Evolutionary conservation across 2,113 vertebrate genomes (phyloP), one percentile per base, ranked within the genome.

Genomic region (Xiphorhynchus elegans): DNA sequence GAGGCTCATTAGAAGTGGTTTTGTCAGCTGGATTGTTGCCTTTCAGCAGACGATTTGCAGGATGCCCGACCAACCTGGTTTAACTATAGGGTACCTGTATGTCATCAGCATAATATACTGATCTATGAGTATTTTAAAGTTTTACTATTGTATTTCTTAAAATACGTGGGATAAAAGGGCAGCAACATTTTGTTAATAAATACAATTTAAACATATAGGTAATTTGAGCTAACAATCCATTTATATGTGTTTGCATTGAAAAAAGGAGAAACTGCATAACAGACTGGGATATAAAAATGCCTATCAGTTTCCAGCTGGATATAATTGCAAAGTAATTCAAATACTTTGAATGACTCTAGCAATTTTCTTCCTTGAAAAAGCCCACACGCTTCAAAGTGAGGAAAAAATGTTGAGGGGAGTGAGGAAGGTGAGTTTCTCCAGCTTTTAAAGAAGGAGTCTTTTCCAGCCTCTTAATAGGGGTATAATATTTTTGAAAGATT

Each of bases 1-100:
- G n/a, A 63, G 91, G 75, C 81, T 92, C 93, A 16, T 24, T 52
- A 63, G 79, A 7, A 29, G 19, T 42, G 81, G 79, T 15, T 93
- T 91, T 66, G 89, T 35, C 56, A 23, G 56, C 24, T 24, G 86
- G 44, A 23, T 53, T 55, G 66, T 13, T 64, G 55, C 42, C 47
- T 50, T 46, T 40, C 66, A 49, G 63, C 2, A 53, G 56, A 16
- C 19, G 42, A 47, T 44, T 62, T 37, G 8, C 18, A 46, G 26
- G 39, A 37, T 49, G 68, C 40, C 68, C 66, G 60, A 56, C 55
- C 81, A 66, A n/a, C 75, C 53, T 11, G 94, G 25, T 88, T 84
- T 25, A 75, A 62, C 95, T 97, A 94, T 4, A 67, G 58, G 35
- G 21, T 64, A 64, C 40, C n/a, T 67, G 35, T 10, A 5, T 64